Evolutionary conservation across 2,888 invertebrate genomes (phyloP), one percentile per base, ranked within the genome.

Genomic region (Nycteola revayana): DNA sequence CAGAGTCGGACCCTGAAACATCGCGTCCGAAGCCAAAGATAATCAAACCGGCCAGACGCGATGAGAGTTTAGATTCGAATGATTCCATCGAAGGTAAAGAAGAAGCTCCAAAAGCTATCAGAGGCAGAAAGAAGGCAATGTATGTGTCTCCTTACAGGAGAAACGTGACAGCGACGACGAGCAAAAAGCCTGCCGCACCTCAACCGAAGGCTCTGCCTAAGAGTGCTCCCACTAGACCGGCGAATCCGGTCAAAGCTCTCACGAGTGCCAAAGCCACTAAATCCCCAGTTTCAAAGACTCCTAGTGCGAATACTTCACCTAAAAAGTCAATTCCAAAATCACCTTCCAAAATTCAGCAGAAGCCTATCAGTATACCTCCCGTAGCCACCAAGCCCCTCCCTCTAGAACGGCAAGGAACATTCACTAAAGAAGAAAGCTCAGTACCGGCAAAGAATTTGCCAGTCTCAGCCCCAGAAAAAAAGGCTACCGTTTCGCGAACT

Each of bases 361-460:
- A 72, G 42, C 59, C 76, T 3, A 50, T 68, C 11, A 29, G 66
- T 1, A 63, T 74, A 25, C 72, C 79, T 4, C 49, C 73, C 1
- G 58, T 62, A 9, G 66, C 75, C 5, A 57, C 69, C 3, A 87
- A 83, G 49, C 87, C 90, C 0, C 67, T 90, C 32, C 90, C 91
- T 0, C 72, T 95, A 20, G 94, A 95, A 50, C 90, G 97, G 14
- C 97, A 98, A 75, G 96, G 96, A 7, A 98, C 98, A 0, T 98
- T 98, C 69, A 95, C 96, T 0, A 97, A 97, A 78, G 96, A 97
- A 57, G 95, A 95, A 22, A 85, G 86, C 47, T 71, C 76, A 0
- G 75, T 86, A 1, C 78, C 82, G 0, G 60, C 86, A 0, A 74
- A 75, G 53, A 75, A 82, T 36, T 58, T 82, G 25, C 83, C 78